A percentile compares a stretch with the other conserved stretches of the same genome.
phyloP scores from a whole-genome alignment of 2,888 invertebrate genomes.

The Aleiodes leptofemur region DNA sequence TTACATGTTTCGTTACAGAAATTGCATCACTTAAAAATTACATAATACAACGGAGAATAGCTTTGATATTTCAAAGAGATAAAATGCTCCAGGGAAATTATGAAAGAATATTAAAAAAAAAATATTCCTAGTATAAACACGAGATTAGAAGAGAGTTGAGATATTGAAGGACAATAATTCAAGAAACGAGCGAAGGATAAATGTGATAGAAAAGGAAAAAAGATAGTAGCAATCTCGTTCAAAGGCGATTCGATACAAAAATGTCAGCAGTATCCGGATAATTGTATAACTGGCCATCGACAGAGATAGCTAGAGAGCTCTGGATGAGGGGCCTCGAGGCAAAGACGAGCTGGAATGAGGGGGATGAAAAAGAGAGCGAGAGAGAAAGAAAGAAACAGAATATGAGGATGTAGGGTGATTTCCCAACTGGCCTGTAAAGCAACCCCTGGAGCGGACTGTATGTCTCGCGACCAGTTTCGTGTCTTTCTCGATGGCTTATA shows the following conservation, averaged over 20 bases:
- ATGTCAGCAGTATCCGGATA: slow-evolving; percentile 70
- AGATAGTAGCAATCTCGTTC: slow-evolving; percentile 48
- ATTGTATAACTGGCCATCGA: slow-evolving; percentile 68
- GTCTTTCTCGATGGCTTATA: slow-evolving; percentile 35
- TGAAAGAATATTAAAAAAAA: not conserved
- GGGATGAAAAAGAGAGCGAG: slow-evolving; percentile 44
- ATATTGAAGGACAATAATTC: slow-evolving; percentile 30
- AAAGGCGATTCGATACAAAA: slow-evolving; percentile 67
- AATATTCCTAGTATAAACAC: slow-evolving; percentile 20
- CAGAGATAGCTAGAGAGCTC: slow-evolving; percentile 26
- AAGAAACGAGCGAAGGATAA: slow-evolving; percentile 19
- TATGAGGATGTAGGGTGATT: slow-evolving; percentile 73
- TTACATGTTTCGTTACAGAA: too few species aligned
- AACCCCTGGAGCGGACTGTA: slow-evolving; percentile 64
- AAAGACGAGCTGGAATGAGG: slow-evolving; percentile 50
- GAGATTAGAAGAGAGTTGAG: slow-evolving; percentile 27
- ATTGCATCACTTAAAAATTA: not conserved
- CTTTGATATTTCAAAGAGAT: not conserved
- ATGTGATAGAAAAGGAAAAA: not conserved
- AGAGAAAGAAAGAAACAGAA: slow-evolving; percentile 32
- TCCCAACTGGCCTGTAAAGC: slow-evolving; percentile 78
- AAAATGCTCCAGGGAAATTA: slow-evolving; percentile 18
- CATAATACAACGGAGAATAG: not conserved
- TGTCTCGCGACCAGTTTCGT: slow-evolving; percentile 57
- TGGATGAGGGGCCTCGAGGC: slow-evolving; percentile 69